Base-by-base conservation (phyloP, 2,888 invertebrate species). In the Folsomia candida region DNA sequence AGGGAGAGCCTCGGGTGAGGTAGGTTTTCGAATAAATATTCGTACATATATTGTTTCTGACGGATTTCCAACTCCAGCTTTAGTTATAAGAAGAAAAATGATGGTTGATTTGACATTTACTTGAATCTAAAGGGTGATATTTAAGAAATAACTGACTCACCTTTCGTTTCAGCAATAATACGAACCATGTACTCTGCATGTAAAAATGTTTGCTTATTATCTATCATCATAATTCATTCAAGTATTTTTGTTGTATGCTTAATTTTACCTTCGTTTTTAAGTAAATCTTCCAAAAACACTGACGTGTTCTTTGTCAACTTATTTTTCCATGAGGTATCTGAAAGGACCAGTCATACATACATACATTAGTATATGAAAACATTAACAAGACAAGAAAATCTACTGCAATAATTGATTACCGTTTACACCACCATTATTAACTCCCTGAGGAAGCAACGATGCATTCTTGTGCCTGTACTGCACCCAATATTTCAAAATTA, bases 91-190 rank as follows among this genome's bases (percentile, higher is more conserved):
- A n/a, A n/a, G n/a, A n/a, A n/a, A n/a, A n/a, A n/a, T n/a, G n/a
- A n/a, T n/a, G n/a, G n/a, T n/a, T n/a, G n/a, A n/a, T n/a, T n/a
- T n/a, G n/a, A n/a, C n/a, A n/a, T n/a, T n/a, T n/a, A n/a, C n/a
- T n/a, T n/a, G n/a, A n/a, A n/a, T n/a, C n/a, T n/a, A n/a, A n/a
- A n/a, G n/a, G n/a, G n/a, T n/a, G n/a, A n/a, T n/a, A n/a, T n/a
- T n/a, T n/a, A n/a, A n/a, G n/a, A n/a, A n/a, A n/a, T n/a, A n/a
- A n/a, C n/a, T n/a, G n/a, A n/a, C n/a, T n/a, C n/a, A n/a, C n/a
- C n/a, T n/a, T n/a, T 68, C 4, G 78, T 78, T 68, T 75, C 78
- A 14, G 78, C 78, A 68, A 71, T 73, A 4, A 78, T 76, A 63
- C 76, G 67, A 1, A 76, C 76, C 3, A 65, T 67, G 47, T 78